These are phyloP conservation scores for Zelostemma sp. DNA, from an alignment of 1,140 invertebrate genomes.

Conservation along the genomic window DNA sequence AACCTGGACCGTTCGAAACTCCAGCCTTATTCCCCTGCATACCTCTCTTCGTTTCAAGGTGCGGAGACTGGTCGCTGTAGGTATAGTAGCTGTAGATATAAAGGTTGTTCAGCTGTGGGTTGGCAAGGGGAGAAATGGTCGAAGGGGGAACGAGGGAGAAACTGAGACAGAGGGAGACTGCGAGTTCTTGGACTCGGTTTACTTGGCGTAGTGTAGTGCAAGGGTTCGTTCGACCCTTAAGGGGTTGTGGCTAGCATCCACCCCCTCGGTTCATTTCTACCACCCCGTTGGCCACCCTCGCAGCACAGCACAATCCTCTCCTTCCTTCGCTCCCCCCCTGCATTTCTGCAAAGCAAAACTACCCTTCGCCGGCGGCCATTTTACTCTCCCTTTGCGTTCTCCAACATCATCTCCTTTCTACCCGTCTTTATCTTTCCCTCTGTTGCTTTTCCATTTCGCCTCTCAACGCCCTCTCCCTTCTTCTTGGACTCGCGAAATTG, in stretches of 20 bases:
- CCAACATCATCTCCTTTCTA: constrained; percentile 43
- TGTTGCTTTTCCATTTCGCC: constrained; percentile 44
- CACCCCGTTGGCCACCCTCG: constrained; percentile 64
- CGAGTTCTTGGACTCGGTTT: constrained; percentile 58
- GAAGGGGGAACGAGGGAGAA: constrained; percentile 31
- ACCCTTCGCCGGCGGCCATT: constrained; percentile 67
- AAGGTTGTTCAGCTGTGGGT: constrained; percentile 59
- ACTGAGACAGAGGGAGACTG: constrained; percentile 42
- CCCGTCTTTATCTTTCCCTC: constrained; percentile 30
- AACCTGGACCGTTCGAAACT: constrained; percentile 32
- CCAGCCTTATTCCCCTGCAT: constrained; percentile 30
- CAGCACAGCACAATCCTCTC: constrained; percentile 40
- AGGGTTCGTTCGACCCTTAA: constrained; percentile 71
- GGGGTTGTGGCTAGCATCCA: constrained; percentile 70
- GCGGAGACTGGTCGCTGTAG: constrained; percentile 53
- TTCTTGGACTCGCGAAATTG: constrained; percentile 65
- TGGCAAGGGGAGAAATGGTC: constrained; percentile 10
- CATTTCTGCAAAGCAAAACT: constrained; percentile 45
- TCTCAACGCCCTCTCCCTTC: constrained; percentile 37
- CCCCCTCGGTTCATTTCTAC: constrained; percentile 57
- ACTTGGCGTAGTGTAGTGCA: constrained; percentile 56
- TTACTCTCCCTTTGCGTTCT: constrained; percentile 60
- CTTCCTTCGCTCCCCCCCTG: constrained; percentile 16
- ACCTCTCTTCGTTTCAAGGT: constrained; percentile 39
- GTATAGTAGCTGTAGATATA: constrained; percentile 64